Conservation (phyloP, 2,113 vertebrate genomes). For the Nerophis ophidion region DNA sequence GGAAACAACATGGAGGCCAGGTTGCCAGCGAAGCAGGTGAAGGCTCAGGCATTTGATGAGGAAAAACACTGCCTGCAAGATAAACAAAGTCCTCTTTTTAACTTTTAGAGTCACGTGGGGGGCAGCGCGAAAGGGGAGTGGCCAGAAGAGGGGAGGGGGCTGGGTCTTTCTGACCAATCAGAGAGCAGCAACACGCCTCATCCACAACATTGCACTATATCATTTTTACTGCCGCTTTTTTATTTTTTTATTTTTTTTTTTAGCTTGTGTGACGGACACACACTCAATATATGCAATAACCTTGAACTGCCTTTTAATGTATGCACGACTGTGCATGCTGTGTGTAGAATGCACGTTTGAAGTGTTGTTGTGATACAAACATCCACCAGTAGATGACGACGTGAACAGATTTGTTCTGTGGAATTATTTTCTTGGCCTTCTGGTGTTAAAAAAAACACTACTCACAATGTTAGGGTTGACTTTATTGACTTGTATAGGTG, state of each 20-base stretch:
- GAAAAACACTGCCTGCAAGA: slow-evolving; percentile 42
- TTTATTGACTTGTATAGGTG: too few species aligned
- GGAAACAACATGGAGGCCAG: background rate
- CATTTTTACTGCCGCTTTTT: background rate
- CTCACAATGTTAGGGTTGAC: too few species aligned
- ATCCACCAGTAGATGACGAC: slow-evolving; percentile 32
- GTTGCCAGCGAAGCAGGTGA: background rate
- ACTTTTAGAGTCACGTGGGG: slow-evolving; percentile 72
- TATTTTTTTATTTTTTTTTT: background rate
- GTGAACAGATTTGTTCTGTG: background rate
- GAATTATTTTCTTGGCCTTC: too few species aligned
- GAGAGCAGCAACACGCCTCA: slow-evolving; percentile 6
- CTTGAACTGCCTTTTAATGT: background rate
- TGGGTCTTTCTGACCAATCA: slow-evolving; percentile 53
- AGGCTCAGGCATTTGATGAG: slow-evolving; percentile 43
- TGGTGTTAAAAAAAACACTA: too few species aligned
- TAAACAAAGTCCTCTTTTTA: slow-evolving; percentile 78
- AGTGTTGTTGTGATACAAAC: slow-evolving; percentile 22
- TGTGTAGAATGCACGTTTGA: background rate
- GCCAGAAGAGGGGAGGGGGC: slow-evolving; percentile 51
- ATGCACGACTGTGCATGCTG: background rate
- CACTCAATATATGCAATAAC: too few species aligned
- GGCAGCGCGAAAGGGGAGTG: slow-evolving; percentile 46
- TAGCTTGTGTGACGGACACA: too few species aligned
- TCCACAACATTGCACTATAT: background rate